phyloP scores from a whole-genome alignment of 2,888 invertebrate species.

The Thymelicus lineola region DNA sequence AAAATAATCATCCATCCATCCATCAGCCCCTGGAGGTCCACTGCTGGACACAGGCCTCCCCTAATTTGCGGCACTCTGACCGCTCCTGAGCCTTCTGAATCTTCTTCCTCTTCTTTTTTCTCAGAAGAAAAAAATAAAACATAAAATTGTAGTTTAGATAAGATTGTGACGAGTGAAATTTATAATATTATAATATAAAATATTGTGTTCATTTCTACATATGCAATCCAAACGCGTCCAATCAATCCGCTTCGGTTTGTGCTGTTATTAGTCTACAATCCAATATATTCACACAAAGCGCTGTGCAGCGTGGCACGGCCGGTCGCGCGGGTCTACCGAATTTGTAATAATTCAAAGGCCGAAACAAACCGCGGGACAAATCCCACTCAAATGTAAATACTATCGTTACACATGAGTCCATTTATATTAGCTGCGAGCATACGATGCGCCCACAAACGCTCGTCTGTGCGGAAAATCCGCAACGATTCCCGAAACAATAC shows the following conservation, averaged over 20 bases:
- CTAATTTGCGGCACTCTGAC: too few relatives aligned
- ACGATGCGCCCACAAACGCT: constrained; percentile 24
- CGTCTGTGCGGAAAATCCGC: constrained; percentile 26
- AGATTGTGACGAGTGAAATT: neutral
- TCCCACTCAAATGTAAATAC: constrained; percentile 34
- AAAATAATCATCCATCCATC: too few relatives aligned
- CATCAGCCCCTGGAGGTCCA: too few relatives aligned
- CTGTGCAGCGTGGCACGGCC: neutral
- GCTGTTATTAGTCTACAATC: constrained; percentile 15
- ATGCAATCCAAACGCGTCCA: constrained; percentile 7
- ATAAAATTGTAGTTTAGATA: too few relatives aligned
- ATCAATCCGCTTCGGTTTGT: constrained; percentile 29
- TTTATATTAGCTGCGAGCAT: constrained; percentile 35
- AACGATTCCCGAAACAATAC: constrained; percentile 25
- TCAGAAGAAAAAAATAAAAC: too few relatives aligned
- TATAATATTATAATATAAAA: neutral
- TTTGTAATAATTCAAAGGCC: constrained; percentile 33
- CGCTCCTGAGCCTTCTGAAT: too few relatives aligned
- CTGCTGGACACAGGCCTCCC: too few relatives aligned
- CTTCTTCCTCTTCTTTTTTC: too few relatives aligned
- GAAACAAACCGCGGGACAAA: constrained; percentile 33
- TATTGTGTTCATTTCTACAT: constrained; percentile 6
- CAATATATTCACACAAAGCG: constrained; percentile 19
- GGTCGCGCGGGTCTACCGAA: constrained; percentile 20
- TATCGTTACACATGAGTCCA: constrained; percentile 34